Evolutionary conservation across 2,797 vertebrate species (phyloP).

Genomic region (Macropodus opercularis): DNA sequence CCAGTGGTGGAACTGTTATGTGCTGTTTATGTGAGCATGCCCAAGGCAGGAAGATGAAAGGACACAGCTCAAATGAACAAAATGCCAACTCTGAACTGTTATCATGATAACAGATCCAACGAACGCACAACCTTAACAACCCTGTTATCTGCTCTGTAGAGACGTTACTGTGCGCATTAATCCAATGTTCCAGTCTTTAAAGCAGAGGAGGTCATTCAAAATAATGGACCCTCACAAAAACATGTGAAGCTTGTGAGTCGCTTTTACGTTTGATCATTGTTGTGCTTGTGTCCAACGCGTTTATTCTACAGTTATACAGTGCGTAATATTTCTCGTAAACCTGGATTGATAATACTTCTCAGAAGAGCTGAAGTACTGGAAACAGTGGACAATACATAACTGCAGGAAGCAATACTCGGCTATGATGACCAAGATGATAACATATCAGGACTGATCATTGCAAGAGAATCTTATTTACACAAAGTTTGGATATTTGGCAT

Average conservation of each 20-base stretch:
- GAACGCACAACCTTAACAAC: background rate
- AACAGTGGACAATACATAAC: background rate
- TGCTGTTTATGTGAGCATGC: conserved; percentile 25
- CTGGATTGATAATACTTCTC: background rate
- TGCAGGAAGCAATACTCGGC: too few relatives aligned
- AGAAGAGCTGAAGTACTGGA: background rate
- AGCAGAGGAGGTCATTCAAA: background rate
- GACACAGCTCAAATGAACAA: conserved; percentile 4
- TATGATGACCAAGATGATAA: background rate
- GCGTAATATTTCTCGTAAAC: background rate
- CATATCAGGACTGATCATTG: background rate
- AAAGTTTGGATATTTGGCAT: too few relatives aligned
- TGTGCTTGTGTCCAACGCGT: background rate
- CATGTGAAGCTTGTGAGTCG: too few relatives aligned
- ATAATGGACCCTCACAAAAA: background rate
- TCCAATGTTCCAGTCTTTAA: background rate
- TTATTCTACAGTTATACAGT: background rate
- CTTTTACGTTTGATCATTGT: background rate
- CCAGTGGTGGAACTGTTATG: conserved; percentile 24
- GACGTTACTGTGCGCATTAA: background rate
- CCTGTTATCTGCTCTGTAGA: background rate
- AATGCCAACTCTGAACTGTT: background rate
- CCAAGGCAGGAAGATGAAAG: conserved; percentile 14
- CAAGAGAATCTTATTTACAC: background rate
- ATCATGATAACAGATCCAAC: background rate